Conservation (phyloP, 92 coral and sea anemone genomes). For the Phenganax subtilis region DNA sequence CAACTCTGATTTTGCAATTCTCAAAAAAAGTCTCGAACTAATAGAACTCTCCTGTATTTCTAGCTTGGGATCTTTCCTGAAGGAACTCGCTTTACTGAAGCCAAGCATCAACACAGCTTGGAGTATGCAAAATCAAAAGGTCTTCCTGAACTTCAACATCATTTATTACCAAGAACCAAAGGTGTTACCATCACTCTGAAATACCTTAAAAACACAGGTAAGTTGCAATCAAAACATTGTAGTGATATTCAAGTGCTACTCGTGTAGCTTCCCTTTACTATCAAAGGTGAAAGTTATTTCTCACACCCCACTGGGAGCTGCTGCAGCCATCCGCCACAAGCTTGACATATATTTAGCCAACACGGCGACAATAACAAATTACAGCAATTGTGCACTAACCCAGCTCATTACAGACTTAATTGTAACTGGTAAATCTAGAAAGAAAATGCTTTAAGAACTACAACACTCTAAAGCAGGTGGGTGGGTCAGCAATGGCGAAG, state of each 20-base stretch:
- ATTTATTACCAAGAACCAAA: conserved; percentile 76
- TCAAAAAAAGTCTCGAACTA: neutral
- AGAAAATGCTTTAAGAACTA: no score
- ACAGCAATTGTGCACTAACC: no score
- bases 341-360: no score
- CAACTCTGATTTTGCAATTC: no score
- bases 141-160: conserved; percentile 72
- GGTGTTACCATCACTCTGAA: conserved; percentile 83
- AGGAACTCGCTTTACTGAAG: conserved; percentile 92
- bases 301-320: neutral
- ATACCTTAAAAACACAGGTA: conserved; percentile 67
- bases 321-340: neutral
- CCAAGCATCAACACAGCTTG: conserved; percentile 65
- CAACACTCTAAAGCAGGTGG: no score
- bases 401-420: no score
- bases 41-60: neutral
- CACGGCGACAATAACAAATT: no score
- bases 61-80: conserved; percentile 92
- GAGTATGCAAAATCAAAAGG: conserved; percentile 75
- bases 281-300: neutral
- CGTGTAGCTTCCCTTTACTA: neutral
- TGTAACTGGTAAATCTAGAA: no score
- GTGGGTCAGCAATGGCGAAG: no score
- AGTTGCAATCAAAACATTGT: conserved; percentile 1
- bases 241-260: no score